These are phyloP conservation scores for Scaptodrosophila lebanonensis DNA, from an alignment of 1,140 invertebrate genomes.

Conservation along the genomic window DNA sequence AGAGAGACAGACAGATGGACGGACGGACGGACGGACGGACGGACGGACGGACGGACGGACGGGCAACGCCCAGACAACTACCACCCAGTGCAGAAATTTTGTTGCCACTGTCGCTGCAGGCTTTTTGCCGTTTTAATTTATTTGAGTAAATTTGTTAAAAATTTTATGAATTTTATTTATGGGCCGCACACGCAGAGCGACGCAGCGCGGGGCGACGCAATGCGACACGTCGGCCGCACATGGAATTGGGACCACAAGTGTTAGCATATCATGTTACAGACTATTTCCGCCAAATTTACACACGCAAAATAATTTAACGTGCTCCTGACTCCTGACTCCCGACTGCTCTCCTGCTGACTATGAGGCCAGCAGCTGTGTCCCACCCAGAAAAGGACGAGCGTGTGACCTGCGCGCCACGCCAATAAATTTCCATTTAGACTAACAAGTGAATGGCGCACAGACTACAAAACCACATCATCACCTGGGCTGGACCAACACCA, in stretches of 20 bases:
- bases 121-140: conserved; percentile 65
- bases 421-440: conserved; percentile 69
- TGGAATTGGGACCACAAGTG: conserved; percentile 46
- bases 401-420: conserved; percentile 45
- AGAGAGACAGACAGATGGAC: conserved; percentile 12
- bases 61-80: neutral
- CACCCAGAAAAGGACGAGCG: conserved; percentile 30
- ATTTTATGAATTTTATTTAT: conserved; percentile 70
- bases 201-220: neutral
- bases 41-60: conserved; percentile 9
- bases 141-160: conserved; percentile 72
- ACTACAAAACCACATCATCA: conserved; percentile 6
- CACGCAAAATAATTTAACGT: conserved; percentile 74
- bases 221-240: no score
- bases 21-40: conserved; percentile 2
- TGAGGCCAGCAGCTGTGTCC: conserved; percentile 35
- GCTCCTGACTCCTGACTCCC: conserved; percentile 6
- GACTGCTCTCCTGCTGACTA: conserved; percentile 7
- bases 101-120: conserved; percentile 39
- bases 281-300: conserved; percentile 75
- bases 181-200: conserved; percentile 28
- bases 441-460: conserved; percentile 16
- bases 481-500: neutral
- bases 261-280: conserved; percentile 73
- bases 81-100: conserved; percentile 9